Evolutionary conservation across 2,113 vertebrate genomes (phyloP).

Genomic region (Nothobranchius kuhntae): DNA sequence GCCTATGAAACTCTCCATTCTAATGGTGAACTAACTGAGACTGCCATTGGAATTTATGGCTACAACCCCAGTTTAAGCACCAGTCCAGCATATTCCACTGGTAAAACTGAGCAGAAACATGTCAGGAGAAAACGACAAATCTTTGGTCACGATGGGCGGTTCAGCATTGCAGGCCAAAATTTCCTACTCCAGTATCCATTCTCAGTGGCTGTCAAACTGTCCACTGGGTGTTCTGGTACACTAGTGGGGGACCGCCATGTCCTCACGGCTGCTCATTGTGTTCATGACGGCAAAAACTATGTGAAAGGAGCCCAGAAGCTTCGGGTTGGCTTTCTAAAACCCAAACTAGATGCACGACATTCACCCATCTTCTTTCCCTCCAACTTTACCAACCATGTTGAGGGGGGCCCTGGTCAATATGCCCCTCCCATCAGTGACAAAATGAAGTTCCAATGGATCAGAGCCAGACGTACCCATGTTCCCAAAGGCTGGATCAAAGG

Average conservation of each 20-base stretch:
- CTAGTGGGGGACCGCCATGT: constrained; percentile 93
- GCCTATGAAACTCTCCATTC: constrained; percentile 92
- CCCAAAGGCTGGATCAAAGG: constrained; percentile 98
- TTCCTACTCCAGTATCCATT: constrained; percentile 93
- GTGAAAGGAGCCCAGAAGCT: constrained; percentile 96
- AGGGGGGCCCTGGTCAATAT: constrained; percentile 47
- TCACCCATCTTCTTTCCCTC: constrained; percentile 42
- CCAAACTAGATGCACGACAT: constrained; percentile 79
- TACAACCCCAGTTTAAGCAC: constrained; percentile 53
- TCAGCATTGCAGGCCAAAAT: constrained; percentile 92
- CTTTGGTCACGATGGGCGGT: constrained; percentile 92
- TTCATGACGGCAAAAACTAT: constrained; percentile 95
- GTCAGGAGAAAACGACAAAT: constrained; percentile 89
- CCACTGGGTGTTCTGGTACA: constrained; percentile 93
- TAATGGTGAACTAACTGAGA: constrained; percentile 88
- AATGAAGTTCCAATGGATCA: constrained; percentile 98
- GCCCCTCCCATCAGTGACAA: constrained; percentile 69
- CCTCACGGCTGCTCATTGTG: constrained; percentile 94
- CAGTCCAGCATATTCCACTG: constrained; percentile 41
- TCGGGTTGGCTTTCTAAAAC: constrained; percentile 91
- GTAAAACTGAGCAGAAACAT: constrained; percentile 35
- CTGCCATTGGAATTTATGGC: constrained; percentile 88
- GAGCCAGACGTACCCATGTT: constrained; percentile 94
- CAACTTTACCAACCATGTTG: constrained; percentile 66
- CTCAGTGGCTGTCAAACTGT: constrained; percentile 93